A percentile compares a stretch with the other conserved stretches of the same genome.
phyloP scores from a whole-genome alignment of 1,140 invertebrate genomes.

The Pogonognathellus flavescens region DNA sequence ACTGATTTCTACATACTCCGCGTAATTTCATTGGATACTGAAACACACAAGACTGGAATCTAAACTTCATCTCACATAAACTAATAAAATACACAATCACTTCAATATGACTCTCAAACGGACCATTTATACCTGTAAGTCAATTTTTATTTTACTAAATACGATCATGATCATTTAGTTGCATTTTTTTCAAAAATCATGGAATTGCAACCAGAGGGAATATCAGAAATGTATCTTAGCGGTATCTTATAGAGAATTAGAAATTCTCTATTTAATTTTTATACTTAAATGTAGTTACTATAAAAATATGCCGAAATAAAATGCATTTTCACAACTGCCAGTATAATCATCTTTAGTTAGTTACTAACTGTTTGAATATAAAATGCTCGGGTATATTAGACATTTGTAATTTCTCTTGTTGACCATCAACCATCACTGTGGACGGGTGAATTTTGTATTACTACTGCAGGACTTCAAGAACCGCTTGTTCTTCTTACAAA shows the following conservation, averaged over 20 bases:
- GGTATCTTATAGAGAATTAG: too few species aligned
- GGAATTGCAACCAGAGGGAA: background rate
- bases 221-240: too few species aligned
- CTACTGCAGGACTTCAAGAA: background rate
- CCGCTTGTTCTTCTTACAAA: too few species aligned
- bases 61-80: background rate
- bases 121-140: conserved; percentile 59
- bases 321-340: too few species aligned
- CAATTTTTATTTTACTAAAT: background rate
- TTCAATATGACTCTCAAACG: conserved; percentile 57
- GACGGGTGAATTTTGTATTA: conserved; percentile 14
- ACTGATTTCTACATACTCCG: background rate
- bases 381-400: too few species aligned
- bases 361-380: too few species aligned
- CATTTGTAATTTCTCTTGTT: too few species aligned
- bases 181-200: background rate
- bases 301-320: too few species aligned
- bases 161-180: background rate
- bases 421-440: background rate
- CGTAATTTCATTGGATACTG: background rate
- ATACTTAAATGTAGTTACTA: too few species aligned
- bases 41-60: background rate
- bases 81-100: background rate
- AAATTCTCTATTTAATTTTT: too few species aligned
- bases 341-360: too few species aligned